Evolutionary conservation across 2,113 vertebrate species (phyloP), one percentile per base, ranked within the genome.

Genomic region (Tragelaphus imberbis): DNA sequence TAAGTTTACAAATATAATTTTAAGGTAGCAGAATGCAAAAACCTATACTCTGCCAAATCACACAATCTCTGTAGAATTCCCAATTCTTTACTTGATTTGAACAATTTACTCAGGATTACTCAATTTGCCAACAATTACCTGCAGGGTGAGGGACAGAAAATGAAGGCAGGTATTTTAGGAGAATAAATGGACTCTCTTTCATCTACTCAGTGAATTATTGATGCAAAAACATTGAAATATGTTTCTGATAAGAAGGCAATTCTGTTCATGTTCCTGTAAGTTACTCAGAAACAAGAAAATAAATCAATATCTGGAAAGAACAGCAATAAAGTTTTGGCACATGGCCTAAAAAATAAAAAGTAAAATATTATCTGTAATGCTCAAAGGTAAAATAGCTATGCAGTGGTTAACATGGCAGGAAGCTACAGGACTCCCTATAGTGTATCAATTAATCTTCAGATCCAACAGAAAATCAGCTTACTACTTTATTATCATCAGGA

Each of bases 261-360:
- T 85, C 12, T 10, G 9, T 92, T 55, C 80, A 2, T 51, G 13
- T 92, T 95, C 56, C 55, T 81, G 6, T 85, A 88, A 97, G 19
- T 88, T 89, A 86, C n/a, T 88, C 30, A 86, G 14, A 93, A 55
- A 55, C 4, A 19, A 87, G 80, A 87, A 92, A 71, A 94, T 84
- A 59, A 94, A 65, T 59, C 44, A 47, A 11, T 61, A 56, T 89
- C 68, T 97, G 27, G 6, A 95, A 95, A 95, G 47, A 84, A 85
- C 0, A 13, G 2, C 49, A 51, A 49, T 81, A 81, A 68, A 82
- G 55, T 23, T 47, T 33, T 91, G 80, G 33, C 81, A 90, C 8
- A 25, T 13, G 12, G 33, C n/a, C 13, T 87, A 36, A 95, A 87
- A 95, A 25, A 80, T 71, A 47, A 84, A 94, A 94, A 90, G 15